Base-by-base conservation (phyloP, 2,797 vertebrate genomes). In the Sebastes glaucus region DNA sequence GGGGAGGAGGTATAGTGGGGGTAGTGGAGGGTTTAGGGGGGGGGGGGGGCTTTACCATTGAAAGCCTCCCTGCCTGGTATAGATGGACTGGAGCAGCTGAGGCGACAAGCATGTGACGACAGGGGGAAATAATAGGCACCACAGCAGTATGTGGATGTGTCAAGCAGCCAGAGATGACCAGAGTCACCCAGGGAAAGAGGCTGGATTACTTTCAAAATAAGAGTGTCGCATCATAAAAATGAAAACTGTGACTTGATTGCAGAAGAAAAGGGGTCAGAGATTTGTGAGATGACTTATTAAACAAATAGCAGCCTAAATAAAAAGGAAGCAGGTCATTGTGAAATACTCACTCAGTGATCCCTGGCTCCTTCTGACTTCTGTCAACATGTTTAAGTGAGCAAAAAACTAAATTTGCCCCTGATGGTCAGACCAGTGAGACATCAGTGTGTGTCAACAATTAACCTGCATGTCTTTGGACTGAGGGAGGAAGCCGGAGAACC, bases 11-110 rank as follows among this genome's bases (percentile, higher is more conserved):
- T 33, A 11, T 35, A 25, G 72, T 56, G 25, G 22, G 35, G 28
- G 64, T 6, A 22, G 75, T 46, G 75, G 35, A 0, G 11, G 79
- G 65, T 81, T 35, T 33, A 9, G 3, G 10, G 33, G 74, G 16
- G 69, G n/a, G 49, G 11, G 57, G 16, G 69, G 69, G 61, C 7
- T 82, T 35, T 52, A 82, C 53, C 89, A 81, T 9, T 75, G 70
- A 90, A 82, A 71, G 73, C 66, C 74, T 89, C 81, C 69, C 46
- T 38, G 61, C 35, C 35, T 38, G 35, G 35, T 38, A 71, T 65
- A 74, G 93, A 95, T 84, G 68, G 93, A 95, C 76, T 77, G 77
- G 70, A 94, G 91, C 94, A 96, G 95, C 95, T 96, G 94, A 92
- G 89, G 83, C 75, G 84, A 90, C 83, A 87, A 84, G 87, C 80